A percentile compares a stretch with the other conserved stretches of the same genome.
Evolutionary conservation across 2,113 vertebrate species (phyloP).

Genomic region (Gymnocephalus cernua): DNA sequence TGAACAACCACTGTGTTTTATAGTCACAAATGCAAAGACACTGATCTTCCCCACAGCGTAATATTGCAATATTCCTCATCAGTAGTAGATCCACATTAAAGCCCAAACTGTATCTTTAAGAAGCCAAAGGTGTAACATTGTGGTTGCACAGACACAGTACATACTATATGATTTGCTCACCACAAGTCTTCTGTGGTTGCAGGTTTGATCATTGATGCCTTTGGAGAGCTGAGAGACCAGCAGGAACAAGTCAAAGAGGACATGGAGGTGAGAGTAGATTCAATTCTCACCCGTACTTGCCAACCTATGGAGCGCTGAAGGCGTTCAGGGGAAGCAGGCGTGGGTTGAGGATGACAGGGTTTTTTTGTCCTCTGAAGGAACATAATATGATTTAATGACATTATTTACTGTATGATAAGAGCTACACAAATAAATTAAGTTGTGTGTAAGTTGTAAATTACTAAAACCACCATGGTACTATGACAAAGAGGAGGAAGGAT

Average conservation of each 20-base stretch:
- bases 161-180: conserved; percentile 1
- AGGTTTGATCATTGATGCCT: conserved; percentile 99
- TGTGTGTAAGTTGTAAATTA: neutral
- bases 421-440: neutral
- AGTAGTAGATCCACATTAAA: neutral
- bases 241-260: conserved; percentile 99
- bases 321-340: neutral
- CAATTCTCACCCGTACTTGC: neutral
- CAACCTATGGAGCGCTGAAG: neutral
- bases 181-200: conserved; percentile 35
- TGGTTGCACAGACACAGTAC: neutral
- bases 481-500: neutral
- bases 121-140: neutral
- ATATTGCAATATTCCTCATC: neutral
- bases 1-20: neutral
- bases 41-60: neutral
- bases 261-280: conserved; percentile 91
- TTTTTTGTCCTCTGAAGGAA: neutral
- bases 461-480: neutral
- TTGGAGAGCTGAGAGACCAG: conserved; percentile 98
- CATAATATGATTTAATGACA: neutral
- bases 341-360: no score
- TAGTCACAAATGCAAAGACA: neutral
- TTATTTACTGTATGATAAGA: neutral
- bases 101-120: neutral